Evolutionary conservation across 2,888 invertebrate species (phyloP).

Genomic region (Apocheima hispidaria): DNA sequence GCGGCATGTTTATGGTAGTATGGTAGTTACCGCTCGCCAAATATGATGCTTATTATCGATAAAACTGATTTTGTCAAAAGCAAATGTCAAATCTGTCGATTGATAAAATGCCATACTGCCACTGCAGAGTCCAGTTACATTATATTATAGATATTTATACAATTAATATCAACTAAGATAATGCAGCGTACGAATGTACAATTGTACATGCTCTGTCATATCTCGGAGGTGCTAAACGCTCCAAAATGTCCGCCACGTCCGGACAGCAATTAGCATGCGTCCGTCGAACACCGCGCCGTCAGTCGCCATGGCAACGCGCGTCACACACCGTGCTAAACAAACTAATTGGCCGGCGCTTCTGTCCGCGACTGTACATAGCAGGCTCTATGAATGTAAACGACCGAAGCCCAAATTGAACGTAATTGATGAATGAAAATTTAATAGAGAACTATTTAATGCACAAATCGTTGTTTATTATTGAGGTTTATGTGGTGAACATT

Average conservation of each 20-base stretch:
- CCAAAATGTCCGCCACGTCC: constrained; percentile 67
- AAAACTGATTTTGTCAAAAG: too few relatives aligned
- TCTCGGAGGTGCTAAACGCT: constrained; percentile 66
- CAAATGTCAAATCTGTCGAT: too few relatives aligned
- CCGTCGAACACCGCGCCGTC: constrained; percentile 51
- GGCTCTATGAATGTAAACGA: constrained; percentile 54
- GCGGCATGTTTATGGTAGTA: too few relatives aligned
- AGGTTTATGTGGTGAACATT: constrained; percentile 49
- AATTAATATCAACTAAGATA: not conserved
- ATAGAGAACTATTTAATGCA: constrained; percentile 43
- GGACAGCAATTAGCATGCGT: constrained; percentile 73
- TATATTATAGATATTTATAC: not conserved
- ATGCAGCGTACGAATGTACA: constrained; percentile 27
- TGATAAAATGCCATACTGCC: too few relatives aligned
- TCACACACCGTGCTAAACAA: constrained; percentile 72
- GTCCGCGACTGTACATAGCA: constrained; percentile 59
- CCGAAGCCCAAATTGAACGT: constrained; percentile 49
- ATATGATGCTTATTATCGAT: too few relatives aligned
- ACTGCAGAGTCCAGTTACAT: too few relatives aligned
- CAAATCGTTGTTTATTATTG: constrained; percentile 42
- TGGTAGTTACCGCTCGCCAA: too few relatives aligned
- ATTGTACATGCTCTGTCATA: constrained; percentile 18
- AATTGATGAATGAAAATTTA: constrained; percentile 58
- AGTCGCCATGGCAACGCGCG: constrained; percentile 66
- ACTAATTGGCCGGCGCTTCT: constrained; percentile 74